Evolutionary conservation across 2,888 invertebrate species (phyloP).

Genomic region (Iselma pallidipennis): DNA sequence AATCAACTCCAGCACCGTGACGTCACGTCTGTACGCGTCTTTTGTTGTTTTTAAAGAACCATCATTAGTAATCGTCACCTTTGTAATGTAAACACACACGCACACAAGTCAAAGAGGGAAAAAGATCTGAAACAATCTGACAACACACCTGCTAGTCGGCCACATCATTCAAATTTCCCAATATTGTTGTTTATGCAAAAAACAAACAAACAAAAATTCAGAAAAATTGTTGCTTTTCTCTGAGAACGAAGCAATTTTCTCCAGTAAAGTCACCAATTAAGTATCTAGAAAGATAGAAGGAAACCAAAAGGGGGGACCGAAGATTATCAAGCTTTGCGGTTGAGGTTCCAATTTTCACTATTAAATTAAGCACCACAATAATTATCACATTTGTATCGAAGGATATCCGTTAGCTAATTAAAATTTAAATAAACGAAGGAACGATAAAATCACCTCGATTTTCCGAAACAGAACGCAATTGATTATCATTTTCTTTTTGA

Average conservation of each 20-base stretch:
- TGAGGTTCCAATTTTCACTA: constrained; percentile 17
- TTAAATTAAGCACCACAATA: constrained; percentile 22
- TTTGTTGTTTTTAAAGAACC: constrained; percentile 9
- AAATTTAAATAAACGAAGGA: constrained; percentile 1
- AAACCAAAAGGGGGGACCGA: background rate
- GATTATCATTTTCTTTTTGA: background rate
- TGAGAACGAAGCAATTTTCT: no score
- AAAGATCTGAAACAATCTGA: background rate
- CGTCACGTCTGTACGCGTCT: constrained; percentile 27
- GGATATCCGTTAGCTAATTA: constrained; percentile 20
- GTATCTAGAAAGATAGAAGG: background rate
- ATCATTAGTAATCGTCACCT: constrained; percentile 18
- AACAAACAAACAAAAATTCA: no score
- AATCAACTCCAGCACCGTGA: constrained; percentile 32
- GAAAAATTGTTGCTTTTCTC: no score
- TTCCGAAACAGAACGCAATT: background rate
- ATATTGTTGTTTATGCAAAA: no score
- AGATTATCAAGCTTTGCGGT: constrained; percentile 20
- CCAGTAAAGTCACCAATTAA: no score
- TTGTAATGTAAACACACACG: constrained; percentile 21
- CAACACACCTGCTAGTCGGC: no score
- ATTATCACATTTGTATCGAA: constrained; percentile 18
- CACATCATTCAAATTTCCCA: no score
- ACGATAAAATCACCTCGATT: background rate
- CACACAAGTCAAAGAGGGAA: background rate